These are phyloP conservation scores for Nestor notabilis DNA, from an alignment of 2,113 vertebrate genomes.

Conservation along the genomic window DNA sequence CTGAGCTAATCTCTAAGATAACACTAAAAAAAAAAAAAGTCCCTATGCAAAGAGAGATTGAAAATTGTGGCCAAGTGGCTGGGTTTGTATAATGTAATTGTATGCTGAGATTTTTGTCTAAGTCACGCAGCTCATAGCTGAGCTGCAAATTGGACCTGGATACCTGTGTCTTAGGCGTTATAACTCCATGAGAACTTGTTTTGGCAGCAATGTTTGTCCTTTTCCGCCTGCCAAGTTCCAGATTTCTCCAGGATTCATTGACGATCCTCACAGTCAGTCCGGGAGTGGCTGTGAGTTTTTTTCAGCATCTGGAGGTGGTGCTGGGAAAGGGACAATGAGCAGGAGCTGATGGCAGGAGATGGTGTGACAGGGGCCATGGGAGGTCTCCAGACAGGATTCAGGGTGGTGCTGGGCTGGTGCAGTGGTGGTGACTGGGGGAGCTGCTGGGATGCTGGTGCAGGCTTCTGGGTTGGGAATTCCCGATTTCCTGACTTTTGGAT, in stretches of 20 bases:
- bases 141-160: neutral
- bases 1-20: neutral
- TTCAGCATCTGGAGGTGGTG: neutral
- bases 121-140: neutral
- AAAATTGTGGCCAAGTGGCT: neutral
- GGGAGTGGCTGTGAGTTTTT: neutral
- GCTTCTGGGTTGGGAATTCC: neutral
- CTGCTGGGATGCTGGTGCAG: neutral
- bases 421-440: neutral
- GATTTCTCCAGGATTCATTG: neutral
- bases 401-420: neutral
- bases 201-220: neutral
- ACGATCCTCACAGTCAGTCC: neutral
- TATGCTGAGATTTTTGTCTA: neutral
- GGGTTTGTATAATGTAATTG: neutral
- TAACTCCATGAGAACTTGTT: neutral
- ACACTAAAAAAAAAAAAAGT: neutral
- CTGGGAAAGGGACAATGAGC: neutral
- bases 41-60: neutral
- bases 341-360: neutral
- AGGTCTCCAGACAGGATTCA: neutral
- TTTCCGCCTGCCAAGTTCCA: neutral
- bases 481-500: neutral
- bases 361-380: rapidly evolving
- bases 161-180: neutral